These are phyloP conservation scores for Coptotermes formosanus DNA, from an alignment of 1,140 invertebrate genomes.

Conservation along the genomic window DNA sequence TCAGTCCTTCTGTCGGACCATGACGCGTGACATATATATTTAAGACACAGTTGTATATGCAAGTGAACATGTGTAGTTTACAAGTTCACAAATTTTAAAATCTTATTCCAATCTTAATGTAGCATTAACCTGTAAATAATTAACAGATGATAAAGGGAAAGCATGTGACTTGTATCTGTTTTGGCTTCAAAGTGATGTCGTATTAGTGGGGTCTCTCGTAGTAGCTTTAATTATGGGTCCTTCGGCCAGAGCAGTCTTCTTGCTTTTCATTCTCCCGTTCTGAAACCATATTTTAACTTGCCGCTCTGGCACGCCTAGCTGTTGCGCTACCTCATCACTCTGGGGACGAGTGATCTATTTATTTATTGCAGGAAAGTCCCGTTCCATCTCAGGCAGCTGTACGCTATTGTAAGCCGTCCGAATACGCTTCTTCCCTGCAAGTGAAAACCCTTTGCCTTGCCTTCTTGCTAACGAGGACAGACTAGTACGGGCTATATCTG, in stretches of 20 bases:
- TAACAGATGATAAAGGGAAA: no score
- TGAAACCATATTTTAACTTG: constrained; percentile 94
- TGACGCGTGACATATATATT: no score
- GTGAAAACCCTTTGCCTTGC: not conserved
- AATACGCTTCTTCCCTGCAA: constrained; percentile 48
- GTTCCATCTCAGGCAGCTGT: constrained; percentile 79
- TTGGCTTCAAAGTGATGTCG: no score
- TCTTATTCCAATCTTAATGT: no score
- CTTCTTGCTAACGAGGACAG: not conserved
- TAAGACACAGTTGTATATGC: no score
- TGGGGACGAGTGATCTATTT: constrained; percentile 76
- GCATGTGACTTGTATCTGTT: no score
- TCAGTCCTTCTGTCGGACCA: no score
- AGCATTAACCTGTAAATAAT: no score
- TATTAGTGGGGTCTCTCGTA: no score
- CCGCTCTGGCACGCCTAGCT: constrained; percentile 71
- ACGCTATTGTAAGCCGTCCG: constrained; percentile 78
- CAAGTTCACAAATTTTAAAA: no score
- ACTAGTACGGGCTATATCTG: not conserved
- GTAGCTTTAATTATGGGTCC: no score
- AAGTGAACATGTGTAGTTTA: no score
- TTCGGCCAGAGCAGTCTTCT: constrained; percentile 50
- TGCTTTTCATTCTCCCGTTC: constrained; percentile 67
- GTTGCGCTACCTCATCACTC: constrained; percentile 73
- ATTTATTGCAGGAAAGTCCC: constrained; percentile 73